Evolutionary conservation across 2,113 vertebrate genomes (phyloP).

Genomic region (Osmerus mordax): DNA sequence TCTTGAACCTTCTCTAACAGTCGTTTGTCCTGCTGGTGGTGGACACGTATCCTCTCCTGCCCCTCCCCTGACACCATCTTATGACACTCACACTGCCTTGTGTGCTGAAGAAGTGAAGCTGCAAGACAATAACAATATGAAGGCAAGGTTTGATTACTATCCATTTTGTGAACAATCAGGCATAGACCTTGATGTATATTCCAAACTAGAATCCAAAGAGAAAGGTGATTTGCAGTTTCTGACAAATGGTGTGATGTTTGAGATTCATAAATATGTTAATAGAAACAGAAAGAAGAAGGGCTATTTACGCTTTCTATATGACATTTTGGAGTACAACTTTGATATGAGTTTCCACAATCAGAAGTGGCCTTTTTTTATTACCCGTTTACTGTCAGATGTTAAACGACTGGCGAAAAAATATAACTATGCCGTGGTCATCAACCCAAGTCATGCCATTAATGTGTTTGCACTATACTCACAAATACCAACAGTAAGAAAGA

Average conservation of each 20-base stretch:
- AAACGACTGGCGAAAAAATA: no score
- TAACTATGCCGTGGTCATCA: no score
- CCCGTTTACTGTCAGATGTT: no score
- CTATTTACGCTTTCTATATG: constrained; percentile 35
- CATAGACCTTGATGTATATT: neutral
- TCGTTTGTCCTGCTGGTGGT: no score
- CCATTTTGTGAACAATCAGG: constrained; percentile 25
- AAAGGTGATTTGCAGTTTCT: constrained; percentile 24
- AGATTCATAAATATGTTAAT: constrained; percentile 36
- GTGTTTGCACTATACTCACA: no score
- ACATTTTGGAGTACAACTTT: constrained; percentile 49
- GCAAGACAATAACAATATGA: neutral
- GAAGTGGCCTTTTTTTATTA: neutral
- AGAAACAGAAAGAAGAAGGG: constrained; percentile 5
- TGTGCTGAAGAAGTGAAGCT: neutral
- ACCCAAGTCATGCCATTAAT: no score
- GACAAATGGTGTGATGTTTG: constrained; percentile 32
- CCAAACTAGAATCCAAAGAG: neutral
- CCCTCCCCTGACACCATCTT: neutral
- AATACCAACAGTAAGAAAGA: no score
- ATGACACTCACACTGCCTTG: neutral
- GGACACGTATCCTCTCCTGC: no score
- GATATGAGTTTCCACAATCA: constrained; percentile 36
- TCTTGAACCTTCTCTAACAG: no score
- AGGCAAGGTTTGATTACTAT: neutral